Percentiles rank a stretch among this genome's conserved stretches.
Conservation (phyloP, 2,797 vertebrate species). For the Psittacula derbiana region DNA sequence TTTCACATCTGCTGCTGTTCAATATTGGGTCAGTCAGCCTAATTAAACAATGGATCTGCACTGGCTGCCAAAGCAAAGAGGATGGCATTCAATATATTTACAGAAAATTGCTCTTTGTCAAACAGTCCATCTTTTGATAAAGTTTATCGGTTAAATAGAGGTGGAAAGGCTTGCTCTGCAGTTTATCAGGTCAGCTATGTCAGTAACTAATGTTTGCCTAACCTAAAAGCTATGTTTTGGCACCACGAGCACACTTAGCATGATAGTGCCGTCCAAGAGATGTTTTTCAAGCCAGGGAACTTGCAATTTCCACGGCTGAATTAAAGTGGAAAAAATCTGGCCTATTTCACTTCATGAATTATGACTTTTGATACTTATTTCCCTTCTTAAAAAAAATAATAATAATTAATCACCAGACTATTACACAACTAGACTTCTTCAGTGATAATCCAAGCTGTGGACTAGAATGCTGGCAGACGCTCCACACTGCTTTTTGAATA, state of each 20-base stretch:
- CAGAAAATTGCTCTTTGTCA: slow-evolving; percentile 65
- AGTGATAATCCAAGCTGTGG: not conserved
- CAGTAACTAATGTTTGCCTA: slow-evolving; percentile 72
- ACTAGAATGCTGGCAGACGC: not conserved
- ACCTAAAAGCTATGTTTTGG: slow-evolving; percentile 71
- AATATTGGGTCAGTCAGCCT: slow-evolving; percentile 34
- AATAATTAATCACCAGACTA: not conserved
- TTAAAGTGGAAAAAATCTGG: slow-evolving; percentile 47
- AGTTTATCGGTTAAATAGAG: slow-evolving; percentile 69
- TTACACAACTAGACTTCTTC: not conserved
- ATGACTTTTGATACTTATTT: not conserved
- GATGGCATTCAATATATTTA: slow-evolving; percentile 63
- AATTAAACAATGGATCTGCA: slow-evolving; percentile 54
- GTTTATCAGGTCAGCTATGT: slow-evolving; percentile 52
- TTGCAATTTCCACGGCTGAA: slow-evolving; percentile 26
- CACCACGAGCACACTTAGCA: slow-evolving; percentile 52
- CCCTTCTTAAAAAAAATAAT: not conserved
- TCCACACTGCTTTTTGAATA: not conserved
- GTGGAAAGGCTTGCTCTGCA: slow-evolving; percentile 73
- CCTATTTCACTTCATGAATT: not conserved
- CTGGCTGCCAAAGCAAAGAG: slow-evolving; percentile 58
- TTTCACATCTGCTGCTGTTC: slow-evolving; percentile 55
- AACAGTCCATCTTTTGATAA: slow-evolving; percentile 50
- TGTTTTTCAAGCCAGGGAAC: slow-evolving; percentile 34
- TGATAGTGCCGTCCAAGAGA: slow-evolving; percentile 40